Base-by-base conservation (phyloP, 2,888 invertebrate species). In the Perizoma flavofasciatum region DNA sequence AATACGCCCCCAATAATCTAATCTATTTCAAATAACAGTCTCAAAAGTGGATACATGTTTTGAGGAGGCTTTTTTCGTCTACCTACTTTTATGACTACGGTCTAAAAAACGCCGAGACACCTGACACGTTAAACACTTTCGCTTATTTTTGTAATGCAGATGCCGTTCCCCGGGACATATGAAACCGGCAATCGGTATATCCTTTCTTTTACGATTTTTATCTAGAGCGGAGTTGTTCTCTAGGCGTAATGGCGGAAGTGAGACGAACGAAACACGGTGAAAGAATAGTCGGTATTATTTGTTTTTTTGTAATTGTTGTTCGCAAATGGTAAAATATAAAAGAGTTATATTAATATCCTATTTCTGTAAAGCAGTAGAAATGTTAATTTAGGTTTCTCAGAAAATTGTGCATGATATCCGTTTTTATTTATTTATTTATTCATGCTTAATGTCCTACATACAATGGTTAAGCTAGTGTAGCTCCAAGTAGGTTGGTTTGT, bases 61-160 rank as follows among this genome's bases (percentile, higher is more conserved):
- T 22, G 22, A 22, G 22, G 22, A 22, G 22, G 22, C 22, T 22
- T 22, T 22, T 1, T 22, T 22, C 22, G 3, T 22, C 1, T 22
- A 2, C 22, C 22, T 22, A 22, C 22, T 22, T 22, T 22, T 22
- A 22, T 22, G 22, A 22, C 22, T 22, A 22, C 22, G 3, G 3
- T 1, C 22, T 22, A 7, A 6, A 6, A 44, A 44, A 22, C 7
- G 0, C 39, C 64, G 58, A 59, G 69, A 70, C 70, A 73, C 68
- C 68, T 71, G 73, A 71, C 71, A 68, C 68, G 72, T 72, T 73
- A 74, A 70, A 73, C 67, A 67, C 52, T 65, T 62, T 56, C 54
- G 43, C 49, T 49, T 58, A 62, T 67, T 70, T 70, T 72, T 71
- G 70, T 70, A 69, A 68, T 68, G 62, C 69, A 69, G 66, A 63